These are phyloP conservation scores for Avahi laniger DNA, from an alignment of 2,797 vertebrate genomes.

Conservation along the genomic window DNA sequence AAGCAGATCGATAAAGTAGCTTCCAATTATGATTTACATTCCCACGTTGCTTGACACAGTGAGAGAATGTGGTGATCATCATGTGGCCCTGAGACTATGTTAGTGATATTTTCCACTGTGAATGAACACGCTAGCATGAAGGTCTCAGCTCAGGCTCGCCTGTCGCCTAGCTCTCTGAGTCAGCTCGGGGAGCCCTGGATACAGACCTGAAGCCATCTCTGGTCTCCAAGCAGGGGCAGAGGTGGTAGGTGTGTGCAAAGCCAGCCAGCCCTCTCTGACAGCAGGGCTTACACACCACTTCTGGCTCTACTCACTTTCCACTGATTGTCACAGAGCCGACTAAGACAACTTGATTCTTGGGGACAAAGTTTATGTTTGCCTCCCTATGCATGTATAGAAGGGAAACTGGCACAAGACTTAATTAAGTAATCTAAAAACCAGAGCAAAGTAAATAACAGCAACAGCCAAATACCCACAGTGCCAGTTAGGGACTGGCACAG, in stretches of 20 bases:
- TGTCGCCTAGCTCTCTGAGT: not conserved
- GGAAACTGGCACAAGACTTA: not conserved
- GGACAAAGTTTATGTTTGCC: not conserved
- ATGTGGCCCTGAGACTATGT: not conserved
- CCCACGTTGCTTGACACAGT: not conserved
- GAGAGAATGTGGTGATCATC: not conserved
- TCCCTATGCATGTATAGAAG: not conserved
- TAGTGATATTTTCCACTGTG: not conserved
- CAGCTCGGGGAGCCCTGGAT: not conserved
- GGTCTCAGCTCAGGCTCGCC: not conserved
- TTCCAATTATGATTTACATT: not conserved
- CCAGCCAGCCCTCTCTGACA: not conserved
- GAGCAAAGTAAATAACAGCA: not conserved
- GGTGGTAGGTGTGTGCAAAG: fast-evolving
- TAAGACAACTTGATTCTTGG: not conserved
- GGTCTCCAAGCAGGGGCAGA: not conserved
- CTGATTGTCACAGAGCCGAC: not conserved
- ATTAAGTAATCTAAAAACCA: constrained; percentile 6
- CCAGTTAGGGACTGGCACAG: not conserved
- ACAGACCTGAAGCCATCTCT: not conserved
- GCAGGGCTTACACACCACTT: not conserved
- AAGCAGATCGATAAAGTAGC: constrained; percentile 8
- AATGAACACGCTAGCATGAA: not conserved
- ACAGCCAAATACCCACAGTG: not conserved
- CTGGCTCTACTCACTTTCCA: not conserved